Evolutionary conservation across 2,888 invertebrate species (phyloP), one percentile per base, ranked within the genome.

Genomic region (Geotrupes spiniger): DNA sequence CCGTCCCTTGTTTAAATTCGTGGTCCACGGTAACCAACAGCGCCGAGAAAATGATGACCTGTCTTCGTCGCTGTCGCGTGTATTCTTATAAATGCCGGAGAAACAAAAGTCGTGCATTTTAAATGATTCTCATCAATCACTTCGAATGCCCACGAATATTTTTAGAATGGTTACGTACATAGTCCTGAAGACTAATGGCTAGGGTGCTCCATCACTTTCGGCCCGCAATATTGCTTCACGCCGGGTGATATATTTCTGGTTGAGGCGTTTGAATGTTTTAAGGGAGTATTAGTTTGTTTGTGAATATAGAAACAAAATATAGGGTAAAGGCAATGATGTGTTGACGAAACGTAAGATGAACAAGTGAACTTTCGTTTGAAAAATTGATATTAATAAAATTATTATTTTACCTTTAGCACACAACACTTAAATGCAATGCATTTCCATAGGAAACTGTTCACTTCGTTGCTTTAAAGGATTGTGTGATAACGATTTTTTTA

Each of bases 231-330:
- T 59, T 59, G 60, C 59, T 53, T 57, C 56, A 58, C 53, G 62
- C 58, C 62, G 61, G 62, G 62, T 62, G 59, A 62, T 60, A 59
- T 61, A 61, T 60, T 58, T n/a, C n/a, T n/a, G n/a, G n/a, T n/a
- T n/a, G n/a, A n/a, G n/a, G n/a, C n/a, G n/a, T n/a, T n/a, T n/a
- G n/a, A n/a, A n/a, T n/a, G n/a, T n/a, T n/a, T n/a, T n/a, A n/a
- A n/a, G n/a, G n/a, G n/a, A n/a, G n/a, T n/a, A n/a, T n/a, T n/a
- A n/a, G n/a, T n/a, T n/a, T n/a, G n/a, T n/a, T n/a, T n/a, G n/a
- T n/a, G n/a, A n/a, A n/a, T n/a, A n/a, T n/a, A n/a, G n/a, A n/a
- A n/a, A n/a, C n/a, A n/a, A n/a, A n/a, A n/a, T n/a, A n/a, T n/a
- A n/a, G n/a, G n/a, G n/a, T n/a, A n/a, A n/a, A n/a, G n/a, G n/a